Base-by-base conservation (phyloP, 2,888 invertebrate genomes). In the Tortricodes alternella region DNA sequence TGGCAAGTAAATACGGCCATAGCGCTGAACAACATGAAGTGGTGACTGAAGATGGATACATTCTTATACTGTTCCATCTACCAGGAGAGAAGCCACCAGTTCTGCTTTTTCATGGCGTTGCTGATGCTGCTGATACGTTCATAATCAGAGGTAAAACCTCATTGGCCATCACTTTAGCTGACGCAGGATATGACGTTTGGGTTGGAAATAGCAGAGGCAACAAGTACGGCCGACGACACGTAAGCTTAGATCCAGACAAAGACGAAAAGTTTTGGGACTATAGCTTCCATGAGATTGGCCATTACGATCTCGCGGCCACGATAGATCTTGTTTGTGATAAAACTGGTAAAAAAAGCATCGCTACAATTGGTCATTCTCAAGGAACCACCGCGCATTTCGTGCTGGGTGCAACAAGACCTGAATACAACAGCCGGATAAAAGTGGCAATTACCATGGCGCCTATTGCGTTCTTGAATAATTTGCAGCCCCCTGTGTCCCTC, bases 1-100 rank as follows among this genome's bases (percentile, higher is more conserved):
- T 74, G 0, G 58, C 69, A 3, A 21, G 3, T 0, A 63, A 65
- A 44, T 62, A 65, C 46, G 70, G 69, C 1, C 48, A 67, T 24
- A n/a, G 9, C 0, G 58, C 66, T 0, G 56, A 59, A 3, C 60
- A 63, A 9, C 59, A 75, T 41, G 43, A 65, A 1, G 64, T 74
- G 2, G 56, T 48, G 6, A 78, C 78, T 2, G 65, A 73, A 18
- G 79, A 79, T 37, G 73, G 71, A 4, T 78, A 78, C 55, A 66
- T 70, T 3, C 58, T 76, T 8, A 65, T 61, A 3, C 11, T 76
- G 0, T 74, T 64, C 44, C 61, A 64, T 9, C 55, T 80, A 4
- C 64, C 60, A 5, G 74, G 73, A 0, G 15, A 66, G 16, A 57
- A 48, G 0, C 52, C 53, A 3, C 68, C 73, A 0, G 56, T 77